phyloP scores from a whole-genome alignment of 2,888 invertebrate species.

The Halictus quadricinctus region DNA sequence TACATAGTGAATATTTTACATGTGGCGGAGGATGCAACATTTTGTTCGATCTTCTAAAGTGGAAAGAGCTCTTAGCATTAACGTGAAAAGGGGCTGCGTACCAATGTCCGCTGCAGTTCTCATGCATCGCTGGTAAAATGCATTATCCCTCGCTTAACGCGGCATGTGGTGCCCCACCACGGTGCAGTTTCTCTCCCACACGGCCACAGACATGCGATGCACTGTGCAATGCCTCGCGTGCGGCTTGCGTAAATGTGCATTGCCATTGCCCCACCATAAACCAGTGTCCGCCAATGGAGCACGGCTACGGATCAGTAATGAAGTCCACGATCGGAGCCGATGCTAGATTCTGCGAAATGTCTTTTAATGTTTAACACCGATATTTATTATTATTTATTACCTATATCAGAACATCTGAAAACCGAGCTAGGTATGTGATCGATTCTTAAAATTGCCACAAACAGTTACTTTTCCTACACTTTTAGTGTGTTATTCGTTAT shows the following conservation, averaged over 20 bases:
- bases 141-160: conserved; percentile 56
- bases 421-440: not conserved
- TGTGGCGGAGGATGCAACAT: not conserved
- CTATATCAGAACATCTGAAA: not conserved
- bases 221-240: conserved; percentile 59
- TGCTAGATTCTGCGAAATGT: not conserved
- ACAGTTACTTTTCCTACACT: not conserved
- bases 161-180: conserved; percentile 57
- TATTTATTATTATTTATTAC: not conserved
- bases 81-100: conserved; percentile 64
- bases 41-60: not conserved
- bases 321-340: conserved; percentile 28
- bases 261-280: conserved; percentile 58
- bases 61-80: not conserved
- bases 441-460: not conserved
- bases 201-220: conserved; percentile 54
- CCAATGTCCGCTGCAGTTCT: conserved; percentile 70
- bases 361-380: not conserved
- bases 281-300: conserved; percentile 59
- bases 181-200: conserved; percentile 60
- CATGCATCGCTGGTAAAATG: conserved; percentile 55
- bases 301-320: conserved; percentile 35
- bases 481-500: not conserved
- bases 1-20: not conserved
- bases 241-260: conserved; percentile 65